Base-by-base conservation (phyloP, 2,797 vertebrate species). In the Acanthurus leucopareius region DNA sequence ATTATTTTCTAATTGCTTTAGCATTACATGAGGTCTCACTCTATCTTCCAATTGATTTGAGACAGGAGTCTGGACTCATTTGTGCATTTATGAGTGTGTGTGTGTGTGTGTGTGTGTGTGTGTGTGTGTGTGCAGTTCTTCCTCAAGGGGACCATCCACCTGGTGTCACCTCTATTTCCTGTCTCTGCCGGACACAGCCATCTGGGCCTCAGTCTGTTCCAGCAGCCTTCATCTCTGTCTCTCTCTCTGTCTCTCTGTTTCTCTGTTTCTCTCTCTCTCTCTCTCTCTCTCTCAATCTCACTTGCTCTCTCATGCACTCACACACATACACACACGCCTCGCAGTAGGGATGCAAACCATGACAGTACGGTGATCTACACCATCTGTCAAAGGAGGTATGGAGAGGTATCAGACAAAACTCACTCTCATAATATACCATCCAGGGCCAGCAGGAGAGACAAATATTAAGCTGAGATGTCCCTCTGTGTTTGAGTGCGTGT, bases 191-290 rank as follows among this genome's bases (percentile, higher is more conserved):
- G 89, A 93, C 91, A 78, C 45, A 64, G 86, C 95, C 95, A 96
- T 95, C 94, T 96, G 95, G 86, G 86, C 84, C 66, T 75, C 93
- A 92, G 91, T 94, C 93, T 95, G 94, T 92, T 93, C 91, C 88
- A 88, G 67, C 80, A 89, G 75, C 74, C 86, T 77, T 82, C 74
- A 80, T 85, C 81, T 80, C 77, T 7, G 10, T 62, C 65, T 69
- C 57, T 42, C 58, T 44, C 60, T 59, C 69, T 57, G 25, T 28
- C 25, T 60, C n/a, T 63, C 80, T 63, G 73, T 61, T 35, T 25
- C 25, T 25, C 25, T 25, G 2, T 25, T 3, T 82, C 53, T 25
- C 53, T 19, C 52, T 13, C 52, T 2, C 13, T 10, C 14, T 8
- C 22, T n/a, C 77, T 6, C 45, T 57, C 59, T 58, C 69, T 47